Conservation (phyloP, 2,113 vertebrate genomes). For the Lampris megalopsis region DNA sequence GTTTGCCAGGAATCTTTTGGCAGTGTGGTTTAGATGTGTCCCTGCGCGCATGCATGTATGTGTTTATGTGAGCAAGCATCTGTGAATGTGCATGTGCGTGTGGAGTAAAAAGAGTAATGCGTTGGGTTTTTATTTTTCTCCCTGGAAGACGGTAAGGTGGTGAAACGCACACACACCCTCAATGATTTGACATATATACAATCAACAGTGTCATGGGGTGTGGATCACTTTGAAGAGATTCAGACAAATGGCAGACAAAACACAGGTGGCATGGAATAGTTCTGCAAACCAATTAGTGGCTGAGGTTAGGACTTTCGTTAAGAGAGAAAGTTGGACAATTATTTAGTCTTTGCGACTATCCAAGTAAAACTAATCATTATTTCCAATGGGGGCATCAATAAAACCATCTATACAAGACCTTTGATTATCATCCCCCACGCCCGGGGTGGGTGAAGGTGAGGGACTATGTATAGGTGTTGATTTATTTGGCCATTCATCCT, state of each 20-base stretch:
- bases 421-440: no score
- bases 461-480: no score
- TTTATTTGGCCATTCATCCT: no score
- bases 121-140: slow-evolving; percentile 61
- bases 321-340: background rate
- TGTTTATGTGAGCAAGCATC: background rate
- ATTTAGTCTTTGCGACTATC: no score
- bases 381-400: no score
- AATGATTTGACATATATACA: slow-evolving; percentile 60
- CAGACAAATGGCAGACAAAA: slow-evolving; percentile 33
- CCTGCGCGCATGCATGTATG: slow-evolving; percentile 36
- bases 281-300: slow-evolving; percentile 37
- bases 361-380: no score
- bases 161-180: slow-evolving; percentile 52
- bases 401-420: no score
- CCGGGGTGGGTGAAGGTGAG: no score
- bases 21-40: slow-evolving; percentile 65
- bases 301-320: slow-evolving; percentile 16
- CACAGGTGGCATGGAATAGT: slow-evolving; percentile 65
- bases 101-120: slow-evolving; percentile 65
- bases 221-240: slow-evolving; percentile 68
- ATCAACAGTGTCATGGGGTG: slow-evolving; percentile 54
- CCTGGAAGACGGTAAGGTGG: slow-evolving; percentile 55
- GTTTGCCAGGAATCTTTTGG: slow-evolving; percentile 79
- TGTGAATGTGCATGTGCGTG: background rate